Evolutionary conservation across 2,113 vertebrate genomes (phyloP), one percentile per base, ranked within the genome.

Genomic region (Mormyrus lacerda): DNA sequence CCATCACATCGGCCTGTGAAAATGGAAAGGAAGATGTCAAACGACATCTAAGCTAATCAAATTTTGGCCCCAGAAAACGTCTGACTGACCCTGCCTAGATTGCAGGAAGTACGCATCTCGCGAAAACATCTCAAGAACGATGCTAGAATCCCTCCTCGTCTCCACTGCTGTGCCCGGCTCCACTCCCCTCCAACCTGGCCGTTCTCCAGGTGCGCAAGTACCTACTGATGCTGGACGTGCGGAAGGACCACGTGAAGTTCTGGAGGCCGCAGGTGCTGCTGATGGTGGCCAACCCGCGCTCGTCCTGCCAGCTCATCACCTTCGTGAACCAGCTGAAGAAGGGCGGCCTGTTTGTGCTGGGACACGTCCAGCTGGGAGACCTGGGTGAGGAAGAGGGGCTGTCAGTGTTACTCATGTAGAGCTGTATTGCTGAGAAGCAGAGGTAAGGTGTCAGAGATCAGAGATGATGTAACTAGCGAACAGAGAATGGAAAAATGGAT

Each of bases 291-390:
- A 97, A 97, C 91, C 96, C 96, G 1, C 95, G 96, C 44, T 96
- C 96, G 0, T 96, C 95, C 89, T 95, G 95, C 89, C 96, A 97
- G 91, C 96, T 97, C 90, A 97, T 97, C 92, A 93, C 94, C 90
- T 97, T 97, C 51, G 94, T 96, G 88, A 97, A 97, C 93, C 96
- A 97, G 94, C 90, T 97, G 89, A 97, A 97, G 93, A 97, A 97
- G 90, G 96, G 96, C 17, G 96, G 96, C 0, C 94, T 97, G 47
- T 97, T 92, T 44, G 95, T 97, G 65, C 65, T 97, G 92, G 96
- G 96, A 50, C 96, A 97, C 3, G 96, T 97, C 84, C 95, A 96
- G 94, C 94, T 97, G 58, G 96, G 96, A 89, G 96, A 97, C 91
- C 94, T 97, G 91, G 96, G 96, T 97, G 94, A 94, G 48, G 31